Base-by-base conservation (phyloP, 2,797 vertebrate genomes). In the Microctenopoma lineatum region DNA sequence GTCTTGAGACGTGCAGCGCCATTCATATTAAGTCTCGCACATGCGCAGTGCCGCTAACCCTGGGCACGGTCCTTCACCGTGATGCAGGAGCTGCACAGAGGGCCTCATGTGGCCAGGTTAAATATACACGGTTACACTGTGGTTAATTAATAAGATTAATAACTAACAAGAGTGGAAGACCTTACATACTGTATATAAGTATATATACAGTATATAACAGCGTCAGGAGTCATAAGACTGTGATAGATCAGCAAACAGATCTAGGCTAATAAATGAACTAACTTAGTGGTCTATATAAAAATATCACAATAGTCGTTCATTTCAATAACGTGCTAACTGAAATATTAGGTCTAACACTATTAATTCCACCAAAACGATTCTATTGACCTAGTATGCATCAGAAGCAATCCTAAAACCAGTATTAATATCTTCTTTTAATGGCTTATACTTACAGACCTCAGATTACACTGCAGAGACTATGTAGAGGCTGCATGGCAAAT, bases 1-100 rank as follows among this genome's bases (percentile, higher is more conserved):
- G 89, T 87, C 88, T 90, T 81, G 53, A 92, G 87, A 90, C 84
- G 70, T 45, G 71, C 64, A 45, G 81, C 81, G 7, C 74, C 48
- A 3, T 51, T 87, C 79, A 67, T 67, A 51, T 75, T 62, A 54
- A 74, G 64, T 14, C 57, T 73, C 45, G 80, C 0, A 83, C 92
- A 91, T 92, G 92, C 92, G 92, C 89, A 87, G 44, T 85, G 18
- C 1, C 2, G 45, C 15, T 41, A 1, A 7, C 36, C 36, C 48
- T 26, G 26, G 6, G 56, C 47, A 68, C 38, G 6, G 42, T 25
- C 25, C 65, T 25, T 57, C 1, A 36, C 51, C 44, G 61, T 16
- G 54, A 50, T 29, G 60, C 66, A n/a, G 38, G 8, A 59, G 65
- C 73, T 32, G 44, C 63, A 58, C 15, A 41, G 48, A 45, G 53